Conservation (phyloP, 2,113 vertebrate species). For the Uria lomvia region DNA sequence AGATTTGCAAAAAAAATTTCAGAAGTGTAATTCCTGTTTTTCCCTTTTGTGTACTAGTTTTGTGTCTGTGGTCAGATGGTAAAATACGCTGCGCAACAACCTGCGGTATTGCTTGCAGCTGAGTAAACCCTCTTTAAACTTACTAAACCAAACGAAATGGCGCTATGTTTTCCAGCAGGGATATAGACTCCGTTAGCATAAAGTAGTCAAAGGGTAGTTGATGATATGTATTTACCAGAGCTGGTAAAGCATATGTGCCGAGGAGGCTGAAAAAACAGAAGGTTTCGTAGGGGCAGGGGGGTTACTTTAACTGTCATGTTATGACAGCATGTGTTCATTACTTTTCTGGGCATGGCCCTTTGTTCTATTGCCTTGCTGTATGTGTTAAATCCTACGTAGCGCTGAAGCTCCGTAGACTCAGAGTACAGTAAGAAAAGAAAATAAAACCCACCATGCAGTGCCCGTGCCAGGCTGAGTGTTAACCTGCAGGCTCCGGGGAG, state of each 20-base stretch:
- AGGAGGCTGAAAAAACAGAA: conserved; percentile 52
- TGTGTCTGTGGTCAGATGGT: not conserved
- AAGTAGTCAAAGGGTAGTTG: conserved; percentile 29
- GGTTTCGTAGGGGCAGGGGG: conserved; percentile 40
- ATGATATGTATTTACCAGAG: conserved; percentile 26
- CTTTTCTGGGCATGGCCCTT: conserved; percentile 58
- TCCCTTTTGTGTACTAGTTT: not conserved
- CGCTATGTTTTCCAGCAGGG: not conserved
- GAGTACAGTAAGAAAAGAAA: not conserved
- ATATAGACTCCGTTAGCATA: conserved; percentile 30
- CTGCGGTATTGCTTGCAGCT: not conserved
- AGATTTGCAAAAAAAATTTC: not conserved
- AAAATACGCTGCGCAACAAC: not conserved
- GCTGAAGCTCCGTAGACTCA: not conserved
- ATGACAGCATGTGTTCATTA: conserved; percentile 34
- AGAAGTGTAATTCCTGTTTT: not conserved
- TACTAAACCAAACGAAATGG: not conserved
- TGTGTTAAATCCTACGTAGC: conserved; percentile 50
- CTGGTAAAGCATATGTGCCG: conserved; percentile 58
- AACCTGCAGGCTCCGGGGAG: not conserved
- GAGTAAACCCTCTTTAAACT: conserved; percentile 4
- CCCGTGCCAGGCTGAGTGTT: not conserved
- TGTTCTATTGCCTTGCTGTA: conserved; percentile 35
- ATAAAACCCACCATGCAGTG: not conserved
- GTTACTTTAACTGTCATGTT: conserved; percentile 50